These are phyloP conservation scores for Archivesica marissinica DNA, from an alignment of 1,140 invertebrate species.

Conservation along the genomic window DNA sequence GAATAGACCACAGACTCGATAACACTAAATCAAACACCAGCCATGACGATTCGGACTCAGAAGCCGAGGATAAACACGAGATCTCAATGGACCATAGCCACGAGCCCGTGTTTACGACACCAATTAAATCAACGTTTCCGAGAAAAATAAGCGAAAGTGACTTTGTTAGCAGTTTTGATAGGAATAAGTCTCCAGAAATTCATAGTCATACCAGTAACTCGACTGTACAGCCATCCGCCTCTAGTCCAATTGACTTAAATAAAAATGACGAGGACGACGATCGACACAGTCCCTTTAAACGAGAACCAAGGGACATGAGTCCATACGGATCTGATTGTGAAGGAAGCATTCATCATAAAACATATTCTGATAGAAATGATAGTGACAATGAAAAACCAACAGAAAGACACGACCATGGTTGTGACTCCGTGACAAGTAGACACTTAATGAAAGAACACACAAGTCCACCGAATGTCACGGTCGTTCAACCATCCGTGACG, in stretches of 20 bases:
- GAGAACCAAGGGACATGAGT: slow-evolving; percentile 35
- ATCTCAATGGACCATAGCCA: slow-evolving; percentile 19
- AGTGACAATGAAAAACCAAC: slow-evolving; percentile 55
- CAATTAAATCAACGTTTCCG: slow-evolving; percentile 55
- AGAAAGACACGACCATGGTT: slow-evolving; percentile 13
- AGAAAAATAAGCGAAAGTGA: slow-evolving; percentile 63
- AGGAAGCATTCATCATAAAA: slow-evolving; percentile 35
- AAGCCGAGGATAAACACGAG: slow-evolving; percentile 39
- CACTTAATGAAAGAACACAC: slow-evolving; percentile 64
- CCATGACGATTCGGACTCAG: slow-evolving; percentile 53
- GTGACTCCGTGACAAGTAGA: slow-evolving; percentile 47
- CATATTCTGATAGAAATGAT: slow-evolving; percentile 41
- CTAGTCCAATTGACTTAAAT: slow-evolving; percentile 55
- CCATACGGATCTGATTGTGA: slow-evolving; percentile 54
- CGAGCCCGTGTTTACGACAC: slow-evolving; percentile 32
- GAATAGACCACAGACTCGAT: slow-evolving; percentile 54
- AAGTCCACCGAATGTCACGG: slow-evolving; percentile 79
- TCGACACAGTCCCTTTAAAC: slow-evolving; percentile 20
- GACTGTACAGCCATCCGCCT: slow-evolving; percentile 30
- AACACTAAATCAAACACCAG: slow-evolving; percentile 59
- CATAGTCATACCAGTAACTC: slow-evolving; percentile 46
- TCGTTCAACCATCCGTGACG: slow-evolving; percentile 76
- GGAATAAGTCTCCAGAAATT: slow-evolving; percentile 62
- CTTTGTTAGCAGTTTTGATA: slow-evolving; percentile 62
- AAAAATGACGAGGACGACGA: slow-evolving; percentile 14